Evolutionary conservation across 2,888 invertebrate genomes (phyloP), one percentile per base, ranked within the genome.

Genomic region (Erebia palarica): DNA sequence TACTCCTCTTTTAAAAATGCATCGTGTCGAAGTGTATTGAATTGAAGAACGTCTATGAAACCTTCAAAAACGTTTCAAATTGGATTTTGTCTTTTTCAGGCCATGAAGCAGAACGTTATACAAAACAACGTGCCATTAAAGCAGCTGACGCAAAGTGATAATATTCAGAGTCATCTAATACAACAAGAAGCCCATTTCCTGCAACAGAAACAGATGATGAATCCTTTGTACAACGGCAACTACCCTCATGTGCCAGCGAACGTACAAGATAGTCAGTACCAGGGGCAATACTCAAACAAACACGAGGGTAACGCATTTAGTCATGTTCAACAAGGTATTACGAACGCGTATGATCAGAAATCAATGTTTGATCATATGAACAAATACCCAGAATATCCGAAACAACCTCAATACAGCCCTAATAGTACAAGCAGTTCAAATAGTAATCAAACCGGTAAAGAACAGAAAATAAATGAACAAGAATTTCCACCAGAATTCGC

Each of bases 401-500:
- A 94, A 79, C 91, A 91, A 77, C 90, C 91, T 18, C 93, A 94
- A 75, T 95, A 95, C 78, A 94, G 95, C 80, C 94, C 95, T 75
- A 95, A 91, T 80, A 93, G 92, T 77, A 92, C 91, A 69, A 91
- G 91, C 80, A 93, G 92, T 82, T 92, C 92, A 10, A 92, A 90
- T 79, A 92, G 92, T 77, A 92, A 91, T 73, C 93, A 92, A 87
- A 89, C 88, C 51, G 87, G 89, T 16, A 93, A 92, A 82, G 93
- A 92, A 77, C 80, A 89, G 60, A 94, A 92, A 84, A 90, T 91
- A 78, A 94, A 90, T 77, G 94, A 92, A 80, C 94, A 93, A 80
- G 95, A 95, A 80, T 93, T 93, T 77, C 88, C 95, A 21, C 94
- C 95, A 70, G 95, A 96, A 82, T 96, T 97, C 83, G 95, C 95